Base-by-base conservation (phyloP, 35 echinoderm and acorn worm species). In the Ophiothrix spiculata region DNA sequence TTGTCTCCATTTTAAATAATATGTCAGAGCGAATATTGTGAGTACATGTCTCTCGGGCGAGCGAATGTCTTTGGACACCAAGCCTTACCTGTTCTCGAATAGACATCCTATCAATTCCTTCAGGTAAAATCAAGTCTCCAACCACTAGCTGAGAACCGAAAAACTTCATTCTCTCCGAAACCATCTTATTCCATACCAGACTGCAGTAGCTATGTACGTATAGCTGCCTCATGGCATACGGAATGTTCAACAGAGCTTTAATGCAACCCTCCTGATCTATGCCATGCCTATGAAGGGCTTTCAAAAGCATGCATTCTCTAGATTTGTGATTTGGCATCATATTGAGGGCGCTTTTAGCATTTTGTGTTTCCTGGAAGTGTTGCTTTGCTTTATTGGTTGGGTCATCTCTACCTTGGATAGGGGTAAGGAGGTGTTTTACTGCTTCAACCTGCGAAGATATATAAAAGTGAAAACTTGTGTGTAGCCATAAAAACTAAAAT, bases 101-200 rank as follows among this genome's bases (percentile, higher is more conserved):
- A 11, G 34, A 31, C 31, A 15, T n/a, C 35, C 69, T 84, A 0
- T 86, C 83, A n/a, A 64, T 23, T 38, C 86, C 84, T 40, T 25
- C 56, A 12, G 60, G 60, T 35, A 40, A 36, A 33, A 91, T 84
- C 42, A 91, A 38, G 46, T 90, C 88, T 33, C 88, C 88, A 1
- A 35, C 88, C 19, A 84, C 73, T 33, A 84, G 80, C 31, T 77
- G 80, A 75, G 45, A 82, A 21, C 88, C 88, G 56, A 84, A 79
- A 56, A 37, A 16, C 69, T 33, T 17, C 46, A 95, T 88, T 75
- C 93, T 75, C 75, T 86, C 73, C 35, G 85, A 85, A 23, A 86
- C 93, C 86, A 92, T 89, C 17, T 86, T 85, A 40, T 91, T 95
- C 93, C 93, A 95, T 0, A 95, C 46, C 76, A 95, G 82, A 64